Evolutionary conservation across 2,888 invertebrate genomes (phyloP).

Genomic region (Eustalomyia histrio): DNA sequence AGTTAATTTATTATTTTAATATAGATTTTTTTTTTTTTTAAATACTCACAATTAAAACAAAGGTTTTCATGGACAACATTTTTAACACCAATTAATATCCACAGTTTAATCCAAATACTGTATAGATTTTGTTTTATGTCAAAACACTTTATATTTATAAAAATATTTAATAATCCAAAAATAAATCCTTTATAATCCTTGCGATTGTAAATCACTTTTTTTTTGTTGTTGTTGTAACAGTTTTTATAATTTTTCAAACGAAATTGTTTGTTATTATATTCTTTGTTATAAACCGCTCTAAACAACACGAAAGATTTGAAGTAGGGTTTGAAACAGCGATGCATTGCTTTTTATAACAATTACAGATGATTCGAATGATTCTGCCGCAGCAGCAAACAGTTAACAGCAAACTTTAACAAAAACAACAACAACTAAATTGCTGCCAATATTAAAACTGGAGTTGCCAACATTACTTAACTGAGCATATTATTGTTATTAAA

Average conservation of each 20-base stretch:
- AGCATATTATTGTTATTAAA: conserved; percentile 2
- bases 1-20: background rate
- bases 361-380: conserved; percentile 64
- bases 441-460: conserved; percentile 60
- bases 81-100: conserved; percentile 30
- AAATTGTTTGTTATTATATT: conserved; percentile 35
- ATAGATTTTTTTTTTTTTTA: background rate
- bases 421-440: conserved; percentile 22
- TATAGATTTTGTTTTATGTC: background rate
- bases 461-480: conserved; percentile 51
- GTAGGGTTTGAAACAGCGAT: conserved; percentile 70
- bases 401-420: conserved; percentile 20
- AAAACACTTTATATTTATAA: background rate
- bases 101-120: conserved; percentile 12
- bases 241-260: conserved; percentile 22
- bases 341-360: conserved; percentile 71
- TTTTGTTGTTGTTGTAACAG: conserved; percentile 17
- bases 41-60: conserved; percentile 69
- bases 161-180: background rate
- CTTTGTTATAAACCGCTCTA: conserved; percentile 61
- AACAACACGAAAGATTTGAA: conserved; percentile 70
- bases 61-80: conserved; percentile 69
- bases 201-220: background rate
- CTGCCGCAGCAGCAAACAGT: conserved; percentile 46
- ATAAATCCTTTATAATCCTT: background rate